phyloP scores from a whole-genome alignment of 2,113 vertebrate species.

The Xenus cinereus region DNA sequence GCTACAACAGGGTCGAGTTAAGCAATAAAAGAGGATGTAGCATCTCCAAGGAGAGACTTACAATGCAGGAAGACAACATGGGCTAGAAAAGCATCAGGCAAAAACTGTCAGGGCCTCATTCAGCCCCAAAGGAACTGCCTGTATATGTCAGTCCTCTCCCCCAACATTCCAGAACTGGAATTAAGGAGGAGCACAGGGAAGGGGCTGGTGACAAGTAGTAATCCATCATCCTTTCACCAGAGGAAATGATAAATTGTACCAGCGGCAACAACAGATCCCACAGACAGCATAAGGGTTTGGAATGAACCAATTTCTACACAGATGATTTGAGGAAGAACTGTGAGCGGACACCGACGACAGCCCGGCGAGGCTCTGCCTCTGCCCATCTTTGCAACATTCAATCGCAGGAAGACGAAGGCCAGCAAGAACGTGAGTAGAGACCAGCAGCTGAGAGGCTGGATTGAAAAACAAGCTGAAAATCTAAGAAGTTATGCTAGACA shows the following conservation, averaged over 20 bases:
- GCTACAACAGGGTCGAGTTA: not conserved
- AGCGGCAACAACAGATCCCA: not conserved
- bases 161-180: not conserved
- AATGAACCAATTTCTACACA: not conserved
- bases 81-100: not conserved
- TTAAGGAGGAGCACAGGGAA: not conserved
- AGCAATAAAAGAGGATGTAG: not conserved
- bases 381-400: not conserved
- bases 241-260: not conserved
- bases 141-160: not conserved
- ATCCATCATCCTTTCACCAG: not conserved
- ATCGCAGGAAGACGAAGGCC: too few relatives aligned
- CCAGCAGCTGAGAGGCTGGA: not conserved
- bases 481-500: not conserved
- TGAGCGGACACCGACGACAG: not conserved
- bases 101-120: not conserved
- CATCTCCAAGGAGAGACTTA: not conserved
- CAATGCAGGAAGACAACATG: not conserved
- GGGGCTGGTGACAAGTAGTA: not conserved
- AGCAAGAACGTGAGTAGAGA: not conserved
- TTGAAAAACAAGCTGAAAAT: not conserved
- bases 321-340: not conserved
- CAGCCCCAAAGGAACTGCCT: not conserved
- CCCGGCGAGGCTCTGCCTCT: not conserved
- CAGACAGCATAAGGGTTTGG: not conserved